Evolutionary conservation across 2,888 invertebrate genomes (phyloP), one percentile per base, ranked within the genome.

Genomic region (Cheilosia impressa): DNA sequence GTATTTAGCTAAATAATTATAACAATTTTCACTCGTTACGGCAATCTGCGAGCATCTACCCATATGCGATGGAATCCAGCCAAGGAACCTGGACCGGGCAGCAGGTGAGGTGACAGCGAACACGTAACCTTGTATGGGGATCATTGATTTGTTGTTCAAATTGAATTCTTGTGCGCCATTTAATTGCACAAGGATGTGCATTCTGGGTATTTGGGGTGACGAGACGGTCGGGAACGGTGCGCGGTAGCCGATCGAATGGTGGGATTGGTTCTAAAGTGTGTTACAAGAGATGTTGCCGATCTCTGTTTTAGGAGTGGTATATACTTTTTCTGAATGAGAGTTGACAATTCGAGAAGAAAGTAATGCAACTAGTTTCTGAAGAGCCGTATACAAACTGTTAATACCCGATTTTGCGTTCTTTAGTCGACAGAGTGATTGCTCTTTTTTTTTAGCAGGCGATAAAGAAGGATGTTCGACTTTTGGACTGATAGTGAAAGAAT

Each of bases 21-120:
- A 85, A 85, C 85, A 85, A 85, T 85, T 85, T 81, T 72, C 85
- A 85, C 81, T 85, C 85, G 85, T 68, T 85, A 85, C 80, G 85
- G 81, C 85, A 85, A 85, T 81, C 71, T 47, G 19, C 3, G 17
- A 47, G 47, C 68, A 76, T 84, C 75, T 76, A 43, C 55, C n/a
- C n/a, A 31, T 38, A 41, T 71, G 57, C 45, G 27, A 41, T 75
- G 75, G 84, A 71, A 80, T 80, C 58, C 24, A 19, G 43, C 34
- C 62, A 52, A 73, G 66, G 71, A 66, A 57, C 62, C 58, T 62
- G 10, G 66, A 17, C 17, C 22, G 34, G 53, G 24, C 38, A 45
- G 31, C 27, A 13, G 57, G 47, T 17, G 57, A 68, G 43, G 68
- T 68, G 68, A 38, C 76, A 77, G 68, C 53, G 41, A 66, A 66